Percentiles rank a stretch among this genome's conserved stretches.
phyloP scores from a whole-genome alignment of 2,888 invertebrate species.

The Nesidiocoris tenuis region DNA sequence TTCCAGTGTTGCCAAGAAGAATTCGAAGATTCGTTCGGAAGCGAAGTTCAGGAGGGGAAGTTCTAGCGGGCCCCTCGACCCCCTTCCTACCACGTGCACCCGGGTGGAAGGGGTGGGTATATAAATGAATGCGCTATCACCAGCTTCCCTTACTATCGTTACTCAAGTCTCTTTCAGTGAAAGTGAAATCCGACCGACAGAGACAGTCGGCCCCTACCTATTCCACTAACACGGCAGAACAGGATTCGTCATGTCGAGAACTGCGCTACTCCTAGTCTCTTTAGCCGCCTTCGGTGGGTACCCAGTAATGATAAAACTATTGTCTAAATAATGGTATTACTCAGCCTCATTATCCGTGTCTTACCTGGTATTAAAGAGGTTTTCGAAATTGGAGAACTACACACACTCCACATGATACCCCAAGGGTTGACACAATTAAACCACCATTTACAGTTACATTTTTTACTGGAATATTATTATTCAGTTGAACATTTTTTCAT shows the following conservation, averaged over 20 bases:
- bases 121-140: slow-evolving; percentile 19
- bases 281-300: slow-evolving; percentile 31
- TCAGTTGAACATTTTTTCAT: no score
- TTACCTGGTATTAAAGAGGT: no score
- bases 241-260: slow-evolving; percentile 25
- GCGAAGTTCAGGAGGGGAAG: background rate
- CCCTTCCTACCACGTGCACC: background rate
- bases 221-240: background rate
- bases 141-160: slow-evolving; percentile 27
- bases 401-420: no score
- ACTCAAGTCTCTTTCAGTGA: slow-evolving; percentile 20
- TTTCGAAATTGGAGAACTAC: no score
- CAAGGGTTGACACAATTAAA: no score
- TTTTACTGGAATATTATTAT: no score
- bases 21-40: slow-evolving; percentile 15
- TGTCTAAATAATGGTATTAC: no score
- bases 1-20: no score
- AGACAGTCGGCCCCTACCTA: background rate
- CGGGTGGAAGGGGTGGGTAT: slow-evolving; percentile 16
- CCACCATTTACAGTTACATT: no score
- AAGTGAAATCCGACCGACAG: slow-evolving; percentile 18
- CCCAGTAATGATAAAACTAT: background rate
- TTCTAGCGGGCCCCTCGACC: slow-evolving; percentile 2
- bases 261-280: slow-evolving; percentile 29
- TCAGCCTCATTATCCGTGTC: no score